Evolutionary conservation across 2,888 invertebrate species (phyloP).

Genomic region (Seira musarum): DNA sequence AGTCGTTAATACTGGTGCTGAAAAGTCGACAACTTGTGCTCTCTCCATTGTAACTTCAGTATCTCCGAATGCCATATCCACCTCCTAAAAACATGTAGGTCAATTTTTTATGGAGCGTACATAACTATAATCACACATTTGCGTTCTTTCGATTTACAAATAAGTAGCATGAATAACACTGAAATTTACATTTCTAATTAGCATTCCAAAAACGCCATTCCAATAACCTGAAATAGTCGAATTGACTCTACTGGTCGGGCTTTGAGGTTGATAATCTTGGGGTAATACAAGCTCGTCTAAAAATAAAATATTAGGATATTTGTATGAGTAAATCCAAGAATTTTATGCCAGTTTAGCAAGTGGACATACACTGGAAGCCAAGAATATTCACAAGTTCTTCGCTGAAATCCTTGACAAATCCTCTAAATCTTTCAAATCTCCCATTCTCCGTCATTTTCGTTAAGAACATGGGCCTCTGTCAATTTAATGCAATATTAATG

Average conservation of each 20-base stretch:
- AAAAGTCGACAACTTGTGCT: slow-evolving; percentile 39
- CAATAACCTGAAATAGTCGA: slow-evolving; percentile 14
- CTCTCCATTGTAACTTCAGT: slow-evolving; percentile 42
- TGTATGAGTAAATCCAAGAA: neutral
- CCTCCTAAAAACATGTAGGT: slow-evolving; percentile 32
- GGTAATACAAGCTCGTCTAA: slow-evolving; percentile 29
- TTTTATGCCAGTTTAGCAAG: neutral
- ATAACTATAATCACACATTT: too few species aligned
- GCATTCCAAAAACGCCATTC: slow-evolving; percentile 35
- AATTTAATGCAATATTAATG: too few species aligned
- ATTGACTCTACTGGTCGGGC: neutral
- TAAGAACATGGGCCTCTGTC: slow-evolving; percentile 20
- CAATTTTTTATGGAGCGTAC: neutral
- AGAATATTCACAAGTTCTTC: slow-evolving; percentile 34
- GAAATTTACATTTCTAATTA: slow-evolving; percentile 29
- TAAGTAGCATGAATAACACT: too few species aligned
- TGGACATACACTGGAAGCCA: slow-evolving; percentile 32
- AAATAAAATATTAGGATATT: neutral
- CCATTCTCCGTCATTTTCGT: slow-evolving; percentile 21
- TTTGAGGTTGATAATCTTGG: slow-evolving; percentile 18
- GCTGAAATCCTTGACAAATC: slow-evolving; percentile 36
- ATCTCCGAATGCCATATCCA: slow-evolving; percentile 42
- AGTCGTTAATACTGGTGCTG: slow-evolving; percentile 28
- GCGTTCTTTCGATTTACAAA: too few species aligned
- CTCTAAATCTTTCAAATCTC: slow-evolving; percentile 27